Evolutionary conservation across 2,888 invertebrate species (phyloP), one percentile per base, ranked within the genome.

Genomic region (Mythimna ferrago): DNA sequence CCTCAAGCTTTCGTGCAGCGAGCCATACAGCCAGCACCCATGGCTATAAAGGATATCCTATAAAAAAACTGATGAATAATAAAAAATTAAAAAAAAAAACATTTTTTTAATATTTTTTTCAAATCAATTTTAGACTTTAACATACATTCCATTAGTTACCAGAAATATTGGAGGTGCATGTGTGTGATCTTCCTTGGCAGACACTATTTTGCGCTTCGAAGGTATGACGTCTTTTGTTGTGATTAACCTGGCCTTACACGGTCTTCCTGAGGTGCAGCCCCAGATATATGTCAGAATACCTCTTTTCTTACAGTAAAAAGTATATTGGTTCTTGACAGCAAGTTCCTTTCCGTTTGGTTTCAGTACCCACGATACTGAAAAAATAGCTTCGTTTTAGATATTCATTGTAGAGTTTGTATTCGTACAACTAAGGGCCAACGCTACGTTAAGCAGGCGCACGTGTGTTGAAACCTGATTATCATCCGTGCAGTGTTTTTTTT

Each of bases 161-260:
- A 69, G 70, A 38, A 57, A 71, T 5, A 1, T 6, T 19, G 70
- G 56, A 35, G 61, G 61, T 16, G 38, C 7, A 32, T 73, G 74
- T 9, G n/a, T 51, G 14, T 66, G 74, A 7, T 56, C 14, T 9
- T 61, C n/a, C 2, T 51, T 54, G 5, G 48, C 11, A 21, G 11
- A 35, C 6, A 66, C 5, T 9, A 74, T 5, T 19, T 0, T 11
- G 19, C 58, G 66, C 7, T 26, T 9, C 19, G 26, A 4, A 0
- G 57, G 26, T 19, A 14, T 57, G 19, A 7, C 16, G 5, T 62
- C 56, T n/a, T 69, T 69, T 0, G 70, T 69, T 5, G 26, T n/a
- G 10, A n/a, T 14, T 7, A 66, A 54, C 38, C 19, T 66, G 26
- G 66, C 66, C 2, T 11, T 57, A 19, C 57, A 66, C 7, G 51